A percentile compares a stretch with the other conserved stretches of the same genome.
Conservation (phyloP, 23 tunicate species). For the Phallusia fumigata region DNA sequence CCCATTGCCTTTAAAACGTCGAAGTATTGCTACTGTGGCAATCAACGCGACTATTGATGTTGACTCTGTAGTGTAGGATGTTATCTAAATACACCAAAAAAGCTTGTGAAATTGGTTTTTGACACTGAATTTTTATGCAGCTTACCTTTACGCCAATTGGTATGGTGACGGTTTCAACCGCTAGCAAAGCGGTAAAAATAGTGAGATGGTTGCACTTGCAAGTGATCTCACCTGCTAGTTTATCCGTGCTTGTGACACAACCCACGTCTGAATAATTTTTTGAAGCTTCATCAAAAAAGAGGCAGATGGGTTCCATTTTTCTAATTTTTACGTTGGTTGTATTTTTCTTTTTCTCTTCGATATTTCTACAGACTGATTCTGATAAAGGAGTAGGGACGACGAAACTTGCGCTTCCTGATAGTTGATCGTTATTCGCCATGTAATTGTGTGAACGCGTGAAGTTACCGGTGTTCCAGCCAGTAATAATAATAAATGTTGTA, state of each 20-base stretch:
- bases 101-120: too few species aligned
- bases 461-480: not conserved
- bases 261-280: not conserved
- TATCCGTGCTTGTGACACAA: not conserved
- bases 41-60: not conserved
- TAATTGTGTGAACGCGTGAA: not conserved
- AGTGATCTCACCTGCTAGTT: not conserved
- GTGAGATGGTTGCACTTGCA: conserved; percentile 2
- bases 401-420: not conserved
- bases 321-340: not conserved
- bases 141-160: not conserved
- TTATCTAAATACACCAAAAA: not conserved
- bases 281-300: not conserved
- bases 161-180: not conserved
- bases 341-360: not conserved
- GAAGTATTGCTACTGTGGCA: not conserved
- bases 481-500: not conserved
- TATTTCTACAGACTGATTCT: not conserved
- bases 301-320: not conserved
- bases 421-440: not conserved
- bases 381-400: not conserved
- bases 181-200: not conserved
- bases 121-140: not conserved
- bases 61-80: not conserved
- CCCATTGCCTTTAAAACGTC: not conserved